Evolutionary conservation across 1,140 invertebrate species (phyloP).

Genomic region (Eriosoma lanigerum): DNA sequence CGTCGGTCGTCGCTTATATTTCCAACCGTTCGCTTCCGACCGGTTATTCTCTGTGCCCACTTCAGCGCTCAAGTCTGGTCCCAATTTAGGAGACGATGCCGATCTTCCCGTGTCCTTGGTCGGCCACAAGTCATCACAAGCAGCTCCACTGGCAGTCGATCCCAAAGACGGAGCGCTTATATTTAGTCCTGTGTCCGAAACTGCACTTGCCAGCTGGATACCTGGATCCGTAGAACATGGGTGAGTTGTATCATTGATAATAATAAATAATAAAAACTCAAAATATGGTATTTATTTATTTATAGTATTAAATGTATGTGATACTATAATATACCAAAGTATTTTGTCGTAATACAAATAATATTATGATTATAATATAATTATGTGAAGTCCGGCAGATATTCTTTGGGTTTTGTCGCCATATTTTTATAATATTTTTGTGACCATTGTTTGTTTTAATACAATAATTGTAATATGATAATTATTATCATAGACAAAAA

Average conservation of each 20-base stretch:
- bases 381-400: too few species aligned
- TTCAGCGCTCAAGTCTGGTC: conserved; percentile 69
- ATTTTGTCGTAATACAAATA: too few species aligned
- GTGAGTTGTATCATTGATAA: conserved; percentile 57
- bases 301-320: too few species aligned
- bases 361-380: too few species aligned
- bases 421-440: too few species aligned
- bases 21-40: conserved; percentile 79
- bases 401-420: too few species aligned
- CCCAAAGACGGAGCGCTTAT: conserved; percentile 69
- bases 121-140: conserved; percentile 79
- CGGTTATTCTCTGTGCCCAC: conserved; percentile 75
- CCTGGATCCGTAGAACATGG: conserved; percentile 68
- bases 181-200: conserved; percentile 75
- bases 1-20: conserved; percentile 65
- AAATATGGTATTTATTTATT: too few species aligned
- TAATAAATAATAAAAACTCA: too few species aligned
- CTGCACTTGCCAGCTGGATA: conserved; percentile 75
- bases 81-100: conserved; percentile 64
- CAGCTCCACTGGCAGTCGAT: conserved; percentile 70
- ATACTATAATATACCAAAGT: too few species aligned
- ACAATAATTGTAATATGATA: too few species aligned
- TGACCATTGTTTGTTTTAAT: too few species aligned
- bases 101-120: conserved; percentile 73
- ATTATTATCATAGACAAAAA: too few species aligned